A percentile compares a stretch with the other conserved stretches of the same genome.
Conservation (phyloP, 64 coral and sea anemone species). For the Catalaphyllia jardinei region DNA sequence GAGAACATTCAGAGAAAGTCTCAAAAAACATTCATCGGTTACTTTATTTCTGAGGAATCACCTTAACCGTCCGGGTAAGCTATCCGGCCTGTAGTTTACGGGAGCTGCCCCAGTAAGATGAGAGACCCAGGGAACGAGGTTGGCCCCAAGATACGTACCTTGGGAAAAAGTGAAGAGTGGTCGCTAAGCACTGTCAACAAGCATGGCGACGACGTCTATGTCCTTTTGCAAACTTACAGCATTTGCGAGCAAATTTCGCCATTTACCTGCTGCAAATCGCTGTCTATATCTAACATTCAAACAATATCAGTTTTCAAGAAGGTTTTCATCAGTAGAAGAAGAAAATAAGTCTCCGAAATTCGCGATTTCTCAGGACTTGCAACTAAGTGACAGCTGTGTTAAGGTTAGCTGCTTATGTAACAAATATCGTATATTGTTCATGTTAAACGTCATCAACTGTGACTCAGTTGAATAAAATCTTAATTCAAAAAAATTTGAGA, state of each 20-base stretch:
- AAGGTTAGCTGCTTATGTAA: slow-evolving; percentile 41
- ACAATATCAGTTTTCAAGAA: background rate
- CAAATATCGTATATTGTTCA: background rate
- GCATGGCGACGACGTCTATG: background rate
- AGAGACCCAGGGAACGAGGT: too few species aligned
- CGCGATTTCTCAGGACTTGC: slow-evolving; percentile 25
- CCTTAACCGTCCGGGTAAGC: too few species aligned
- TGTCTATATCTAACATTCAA: background rate
- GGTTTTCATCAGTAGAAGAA: slow-evolving; percentile 18
- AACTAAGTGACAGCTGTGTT: slow-evolving; percentile 62
- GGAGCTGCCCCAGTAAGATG: too few species aligned
- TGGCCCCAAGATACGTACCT: too few species aligned
- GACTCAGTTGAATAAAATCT: too few species aligned
- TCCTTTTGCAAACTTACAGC: background rate
- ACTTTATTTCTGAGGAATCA: too few species aligned
- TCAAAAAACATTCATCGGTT: too few species aligned
- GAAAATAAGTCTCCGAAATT: background rate
- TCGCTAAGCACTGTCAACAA: background rate
- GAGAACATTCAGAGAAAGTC: too few species aligned
- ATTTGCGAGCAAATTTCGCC: background rate
- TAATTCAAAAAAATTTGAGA: background rate
- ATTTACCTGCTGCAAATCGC: background rate
- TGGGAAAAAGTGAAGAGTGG: background rate
- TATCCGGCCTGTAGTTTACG: too few species aligned
- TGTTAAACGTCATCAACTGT: background rate